phyloP scores from a whole-genome alignment of 2,888 invertebrate genomes.

The Lacanobia oleracea region DNA sequence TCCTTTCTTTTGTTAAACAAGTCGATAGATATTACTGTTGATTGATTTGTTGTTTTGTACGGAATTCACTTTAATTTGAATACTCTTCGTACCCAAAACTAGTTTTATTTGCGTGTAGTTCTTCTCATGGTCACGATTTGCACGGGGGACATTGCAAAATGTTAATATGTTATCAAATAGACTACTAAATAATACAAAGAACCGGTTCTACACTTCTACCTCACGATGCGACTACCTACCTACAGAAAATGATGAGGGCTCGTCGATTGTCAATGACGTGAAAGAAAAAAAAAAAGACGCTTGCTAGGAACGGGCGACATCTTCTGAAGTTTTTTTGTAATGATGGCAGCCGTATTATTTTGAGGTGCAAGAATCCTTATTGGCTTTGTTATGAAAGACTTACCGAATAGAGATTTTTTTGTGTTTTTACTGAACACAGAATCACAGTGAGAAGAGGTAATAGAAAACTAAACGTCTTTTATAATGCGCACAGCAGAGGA shows the following conservation, averaged over 20 bases:
- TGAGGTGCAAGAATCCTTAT: not conserved
- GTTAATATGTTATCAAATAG: slow-evolving; percentile 36
- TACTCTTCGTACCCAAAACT: slow-evolving; percentile 12
- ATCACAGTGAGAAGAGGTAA: not conserved
- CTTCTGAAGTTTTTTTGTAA: not conserved
- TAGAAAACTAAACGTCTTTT: no score
- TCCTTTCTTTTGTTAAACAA: slow-evolving; percentile 17
- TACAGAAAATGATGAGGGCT: slow-evolving; percentile 4
- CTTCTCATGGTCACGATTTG: slow-evolving; percentile 31
- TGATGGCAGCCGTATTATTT: not conserved
- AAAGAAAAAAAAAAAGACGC: not conserved
- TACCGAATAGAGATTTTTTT: not conserved
- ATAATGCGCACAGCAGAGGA: no score
- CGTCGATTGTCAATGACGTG: not conserved
- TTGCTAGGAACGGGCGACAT: slow-evolving; percentile 1
- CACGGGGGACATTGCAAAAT: slow-evolving; percentile 27
- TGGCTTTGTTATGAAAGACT: slow-evolving; percentile 1
- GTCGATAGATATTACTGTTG: not conserved
- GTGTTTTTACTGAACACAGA: no score
- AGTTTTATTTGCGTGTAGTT: slow-evolving; percentile 20
- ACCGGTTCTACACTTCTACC: slow-evolving; percentile 18
- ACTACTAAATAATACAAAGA: slow-evolving; percentile 10
- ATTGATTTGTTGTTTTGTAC: not conserved
- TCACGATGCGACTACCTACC: not conserved
- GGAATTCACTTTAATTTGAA: not conserved